phyloP scores from a whole-genome alignment of 2,888 invertebrate species.

The Andrena haemorrhoa region DNA sequence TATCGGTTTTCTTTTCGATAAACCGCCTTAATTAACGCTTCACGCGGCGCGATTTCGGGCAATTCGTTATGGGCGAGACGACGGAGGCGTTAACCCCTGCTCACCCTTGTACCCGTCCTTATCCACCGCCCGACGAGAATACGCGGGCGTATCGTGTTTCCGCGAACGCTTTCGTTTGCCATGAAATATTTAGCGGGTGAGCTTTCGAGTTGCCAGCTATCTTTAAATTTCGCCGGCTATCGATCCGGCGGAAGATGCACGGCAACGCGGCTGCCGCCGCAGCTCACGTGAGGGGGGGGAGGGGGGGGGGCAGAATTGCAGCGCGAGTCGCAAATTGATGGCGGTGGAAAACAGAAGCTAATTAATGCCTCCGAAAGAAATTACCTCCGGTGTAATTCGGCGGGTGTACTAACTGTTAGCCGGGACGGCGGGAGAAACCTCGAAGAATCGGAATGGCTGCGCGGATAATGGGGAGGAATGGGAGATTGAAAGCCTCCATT shows the following conservation, averaged over 20 bases:
- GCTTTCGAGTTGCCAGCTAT: not conserved
- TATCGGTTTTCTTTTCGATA: slow-evolving; percentile 3
- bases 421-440: slow-evolving; percentile 32
- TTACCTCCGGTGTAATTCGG: slow-evolving; percentile 72
- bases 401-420: slow-evolving; percentile 62
- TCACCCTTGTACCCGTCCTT: not conserved
- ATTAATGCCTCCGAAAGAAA: slow-evolving; percentile 76
- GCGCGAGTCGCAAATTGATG: slow-evolving; percentile 73
- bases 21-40: slow-evolving; percentile 32
- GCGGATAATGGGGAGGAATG: slow-evolving; percentile 69
- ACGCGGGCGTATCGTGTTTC: not conserved
- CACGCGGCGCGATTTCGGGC: not conserved
- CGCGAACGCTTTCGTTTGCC: slow-evolving; percentile 18
- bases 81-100: slow-evolving; percentile 12
- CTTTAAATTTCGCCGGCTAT: slow-evolving; percentile 31
- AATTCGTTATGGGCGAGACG: slow-evolving; percentile 5
- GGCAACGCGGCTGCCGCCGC: not conserved
- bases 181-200: not conserved
- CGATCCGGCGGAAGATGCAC: slow-evolving; percentile 3
- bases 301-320: slow-evolving; percentile 56
- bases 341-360: slow-evolving; percentile 78
- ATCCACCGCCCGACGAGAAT: not conserved
- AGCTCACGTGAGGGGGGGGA: not conserved
- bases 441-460: slow-evolving; percentile 68
- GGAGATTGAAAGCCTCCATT: slow-evolving; percentile 73